A percentile compares a stretch with the other conserved stretches of the same genome.
Evolutionary conservation across 2,797 vertebrate genomes (phyloP).

Genomic region (Cossypha heuglini): DNA sequence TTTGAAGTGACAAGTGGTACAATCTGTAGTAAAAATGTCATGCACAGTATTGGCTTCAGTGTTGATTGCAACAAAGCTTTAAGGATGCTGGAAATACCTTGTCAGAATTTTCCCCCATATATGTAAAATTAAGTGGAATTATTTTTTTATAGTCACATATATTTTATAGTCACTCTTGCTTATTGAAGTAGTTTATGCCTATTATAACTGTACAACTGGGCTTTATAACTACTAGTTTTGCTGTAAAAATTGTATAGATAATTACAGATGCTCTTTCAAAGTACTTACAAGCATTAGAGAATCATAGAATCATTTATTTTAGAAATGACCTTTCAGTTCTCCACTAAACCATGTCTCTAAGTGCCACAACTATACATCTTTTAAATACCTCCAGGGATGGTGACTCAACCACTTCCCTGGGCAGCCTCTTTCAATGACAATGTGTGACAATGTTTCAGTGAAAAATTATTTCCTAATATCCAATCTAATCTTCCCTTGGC

Average conservation of each 20-base stretch:
- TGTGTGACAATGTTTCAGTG: background rate
- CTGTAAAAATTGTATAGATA: background rate
- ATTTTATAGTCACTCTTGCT: background rate
- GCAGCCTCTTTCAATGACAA: background rate
- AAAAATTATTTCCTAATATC: background rate
- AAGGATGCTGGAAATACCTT: background rate
- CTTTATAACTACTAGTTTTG: background rate
- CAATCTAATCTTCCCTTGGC: background rate
- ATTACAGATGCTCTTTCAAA: background rate
- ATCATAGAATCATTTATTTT: background rate
- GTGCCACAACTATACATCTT: background rate
- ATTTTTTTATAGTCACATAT: background rate
- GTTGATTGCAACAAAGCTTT: background rate
- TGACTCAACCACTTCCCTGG: background rate
- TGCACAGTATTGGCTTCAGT: background rate
- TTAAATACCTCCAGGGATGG: background rate
- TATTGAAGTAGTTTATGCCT: background rate
- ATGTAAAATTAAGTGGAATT: background rate
- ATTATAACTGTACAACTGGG: background rate
- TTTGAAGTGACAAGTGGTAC: background rate
- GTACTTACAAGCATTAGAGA: background rate
- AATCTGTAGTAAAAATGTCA: background rate
- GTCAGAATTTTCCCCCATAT: background rate
- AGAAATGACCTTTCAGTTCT: background rate
- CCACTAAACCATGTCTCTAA: background rate